phyloP scores from a whole-genome alignment of 2,113 vertebrate species.

The Antechinus flavipes region DNA sequence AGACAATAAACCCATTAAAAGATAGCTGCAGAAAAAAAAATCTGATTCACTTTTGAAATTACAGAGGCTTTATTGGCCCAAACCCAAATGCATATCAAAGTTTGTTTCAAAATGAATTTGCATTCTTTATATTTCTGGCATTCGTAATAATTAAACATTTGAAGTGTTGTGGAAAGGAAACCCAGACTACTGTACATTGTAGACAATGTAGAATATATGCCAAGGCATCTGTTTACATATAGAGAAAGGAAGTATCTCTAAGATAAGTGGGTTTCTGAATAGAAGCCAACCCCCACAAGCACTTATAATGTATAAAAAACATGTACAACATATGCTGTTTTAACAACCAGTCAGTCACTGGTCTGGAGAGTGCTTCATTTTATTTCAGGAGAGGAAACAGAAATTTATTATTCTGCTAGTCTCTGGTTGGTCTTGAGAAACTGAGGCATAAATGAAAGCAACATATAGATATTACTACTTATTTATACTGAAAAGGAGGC shows the following conservation, averaged over 20 bases:
- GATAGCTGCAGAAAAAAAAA: neutral
- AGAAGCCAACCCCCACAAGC: neutral
- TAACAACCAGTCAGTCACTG: neutral
- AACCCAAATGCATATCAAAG: neutral
- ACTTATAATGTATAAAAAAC: neutral
- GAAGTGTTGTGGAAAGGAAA: neutral
- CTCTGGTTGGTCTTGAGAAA: neutral
- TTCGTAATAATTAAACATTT: neutral
- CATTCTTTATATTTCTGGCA: neutral
- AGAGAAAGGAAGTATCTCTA: neutral
- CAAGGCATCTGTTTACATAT: neutral
- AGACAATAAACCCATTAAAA: neutral
- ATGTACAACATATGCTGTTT: neutral
- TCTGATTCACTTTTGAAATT: neutral
- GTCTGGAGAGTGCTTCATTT: neutral
- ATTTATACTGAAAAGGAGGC: neutral
- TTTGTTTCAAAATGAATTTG: neutral
- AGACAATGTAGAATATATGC: neutral
- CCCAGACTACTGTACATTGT: neutral
- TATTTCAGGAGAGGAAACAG: neutral
- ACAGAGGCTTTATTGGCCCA: neutral
- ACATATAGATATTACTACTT: neutral
- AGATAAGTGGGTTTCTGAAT: neutral
- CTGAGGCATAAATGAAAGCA: neutral
- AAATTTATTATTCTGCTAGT: neutral